Conservation (phyloP, 2,797 vertebrate species). For the Saxicola maurus region DNA sequence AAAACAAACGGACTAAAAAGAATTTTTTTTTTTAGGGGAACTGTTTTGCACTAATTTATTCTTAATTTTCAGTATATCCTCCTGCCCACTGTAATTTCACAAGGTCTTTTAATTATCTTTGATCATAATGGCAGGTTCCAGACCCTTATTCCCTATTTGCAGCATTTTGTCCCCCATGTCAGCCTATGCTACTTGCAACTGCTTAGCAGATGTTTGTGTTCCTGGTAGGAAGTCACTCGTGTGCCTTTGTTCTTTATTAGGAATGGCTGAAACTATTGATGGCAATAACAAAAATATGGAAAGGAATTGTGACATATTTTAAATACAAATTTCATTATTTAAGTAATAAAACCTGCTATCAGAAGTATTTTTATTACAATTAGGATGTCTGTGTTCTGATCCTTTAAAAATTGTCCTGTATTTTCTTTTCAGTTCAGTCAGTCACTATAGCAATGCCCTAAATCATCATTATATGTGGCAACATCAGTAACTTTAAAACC, state of each 20-base stretch:
- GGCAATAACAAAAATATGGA: background rate
- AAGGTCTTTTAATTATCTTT: background rate
- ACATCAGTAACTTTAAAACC: background rate
- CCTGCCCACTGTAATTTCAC: background rate
- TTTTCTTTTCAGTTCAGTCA: background rate
- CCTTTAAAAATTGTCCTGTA: background rate
- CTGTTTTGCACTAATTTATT: background rate
- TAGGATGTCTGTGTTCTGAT: background rate
- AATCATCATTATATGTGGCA: accelerated
- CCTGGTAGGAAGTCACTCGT: background rate
- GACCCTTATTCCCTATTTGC: background rate
- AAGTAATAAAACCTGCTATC: background rate
- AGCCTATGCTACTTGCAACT: background rate
- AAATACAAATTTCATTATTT: background rate
- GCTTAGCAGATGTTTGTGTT: background rate
- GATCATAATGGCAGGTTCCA: background rate
- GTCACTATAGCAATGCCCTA: background rate
- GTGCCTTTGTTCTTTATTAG: background rate
- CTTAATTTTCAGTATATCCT: background rate
- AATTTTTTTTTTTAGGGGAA: background rate
- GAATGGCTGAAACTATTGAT: background rate
- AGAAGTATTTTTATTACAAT: background rate
- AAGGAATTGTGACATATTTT: background rate
- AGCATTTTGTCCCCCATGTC: background rate
- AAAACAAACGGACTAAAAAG: background rate